A percentile compares a stretch with the other conserved stretches of the same genome.
phyloP scores from a whole-genome alignment of 2,113 vertebrate genomes.

The Carassius auratus region DNA sequence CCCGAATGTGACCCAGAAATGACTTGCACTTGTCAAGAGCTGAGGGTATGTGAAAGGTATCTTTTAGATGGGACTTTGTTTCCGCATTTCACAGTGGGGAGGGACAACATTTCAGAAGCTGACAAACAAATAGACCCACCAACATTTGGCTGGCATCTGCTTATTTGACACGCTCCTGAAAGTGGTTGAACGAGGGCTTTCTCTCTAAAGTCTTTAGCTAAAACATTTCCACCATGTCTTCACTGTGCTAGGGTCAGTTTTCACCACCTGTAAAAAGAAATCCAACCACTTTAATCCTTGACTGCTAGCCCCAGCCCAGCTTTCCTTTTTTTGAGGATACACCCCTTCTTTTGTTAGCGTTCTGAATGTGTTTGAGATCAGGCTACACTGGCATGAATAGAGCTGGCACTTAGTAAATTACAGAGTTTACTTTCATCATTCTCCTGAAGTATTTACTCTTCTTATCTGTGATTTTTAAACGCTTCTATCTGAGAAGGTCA shows the following conservation, averaged over 20 bases:
- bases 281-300: conserved; percentile 27
- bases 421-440: conserved; percentile 16
- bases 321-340: conserved; percentile 36
- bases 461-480: conserved; percentile 31
- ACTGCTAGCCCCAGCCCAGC: background rate
- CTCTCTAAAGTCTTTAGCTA: background rate
- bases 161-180: conserved; percentile 25
- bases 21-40: conserved; percentile 18
- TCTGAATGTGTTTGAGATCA: conserved; percentile 50
- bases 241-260: background rate
- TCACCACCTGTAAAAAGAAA: conserved; percentile 23
- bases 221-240: background rate
- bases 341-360: conserved; percentile 39
- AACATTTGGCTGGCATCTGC: conserved; percentile 49
- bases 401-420: conserved; percentile 49
- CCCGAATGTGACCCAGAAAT: conserved; percentile 42
- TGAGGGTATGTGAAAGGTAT: conserved; percentile 6
- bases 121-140: conserved; percentile 16
- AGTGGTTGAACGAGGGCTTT: background rate
- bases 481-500: conserved; percentile 24
- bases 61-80: background rate
- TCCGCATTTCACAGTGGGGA: conserved; percentile 25
- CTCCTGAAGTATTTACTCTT: conserved; percentile 6
- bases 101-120: conserved; percentile 24
- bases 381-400: conserved; percentile 42